Conservation (phyloP, 35 echinoderm and acorn worm species). For the Apostichopus parvimensis region DNA sequence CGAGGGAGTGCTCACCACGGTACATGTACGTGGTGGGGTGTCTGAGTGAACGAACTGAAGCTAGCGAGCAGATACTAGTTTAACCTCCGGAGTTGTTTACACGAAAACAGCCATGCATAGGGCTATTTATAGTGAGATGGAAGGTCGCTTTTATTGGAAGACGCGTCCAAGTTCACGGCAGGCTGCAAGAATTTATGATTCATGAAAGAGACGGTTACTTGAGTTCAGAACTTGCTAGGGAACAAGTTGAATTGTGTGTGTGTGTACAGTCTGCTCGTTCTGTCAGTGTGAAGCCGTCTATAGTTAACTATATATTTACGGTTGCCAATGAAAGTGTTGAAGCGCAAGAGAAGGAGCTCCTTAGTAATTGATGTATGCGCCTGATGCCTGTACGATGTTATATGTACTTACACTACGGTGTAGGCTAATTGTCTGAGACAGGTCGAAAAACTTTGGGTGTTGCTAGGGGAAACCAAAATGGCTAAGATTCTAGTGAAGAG, state of each 20-base stretch:
- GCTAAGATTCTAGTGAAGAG: background rate
- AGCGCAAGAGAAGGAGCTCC: background rate
- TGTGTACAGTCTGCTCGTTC: background rate
- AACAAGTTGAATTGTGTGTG: background rate
- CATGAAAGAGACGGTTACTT: constrained; percentile 14
- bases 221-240: constrained; percentile 34
- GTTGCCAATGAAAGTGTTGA: constrained; percentile 1
- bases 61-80: background rate
- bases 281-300: background rate
- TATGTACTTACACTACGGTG: background rate
- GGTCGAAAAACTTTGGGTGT: constrained; percentile 16
- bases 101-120: constrained; percentile 44
- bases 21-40: constrained; percentile 23
- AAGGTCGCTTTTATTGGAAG: constrained; percentile 47
- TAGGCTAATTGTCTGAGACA: constrained; percentile 12
- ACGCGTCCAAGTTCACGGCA: constrained; percentile 10
- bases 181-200: constrained; percentile 30
- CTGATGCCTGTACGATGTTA: background rate
- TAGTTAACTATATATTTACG: background rate
- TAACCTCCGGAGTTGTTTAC: constrained; percentile 56
- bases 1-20: constrained; percentile 35
- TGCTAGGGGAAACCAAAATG: constrained; percentile 2
- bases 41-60: constrained; percentile 50
- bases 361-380: background rate
- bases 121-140: constrained; percentile 50